Evolutionary conservation across 92 coral and sea anemone species (phyloP).

Genomic region (Umimayanthus kanabou): DNA sequence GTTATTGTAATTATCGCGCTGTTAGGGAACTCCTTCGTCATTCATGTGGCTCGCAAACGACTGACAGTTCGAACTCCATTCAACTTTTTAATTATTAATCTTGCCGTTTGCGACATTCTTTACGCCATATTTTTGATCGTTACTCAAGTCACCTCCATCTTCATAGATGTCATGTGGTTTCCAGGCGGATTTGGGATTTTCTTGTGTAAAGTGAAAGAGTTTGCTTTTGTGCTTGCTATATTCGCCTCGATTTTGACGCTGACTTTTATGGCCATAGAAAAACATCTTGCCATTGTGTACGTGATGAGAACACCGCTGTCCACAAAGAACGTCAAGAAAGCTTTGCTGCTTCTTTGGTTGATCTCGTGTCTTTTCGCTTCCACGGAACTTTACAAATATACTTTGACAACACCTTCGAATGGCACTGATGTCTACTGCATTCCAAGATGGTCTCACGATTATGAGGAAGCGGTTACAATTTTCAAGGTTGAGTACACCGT

Average conservation of each 20-base stretch:
- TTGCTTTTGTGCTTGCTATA: conserved; percentile 1
- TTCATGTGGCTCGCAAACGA: conserved; percentile 26
- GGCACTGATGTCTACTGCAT: neutral
- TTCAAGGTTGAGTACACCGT: conserved; percentile 15
- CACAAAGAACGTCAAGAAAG: conserved; percentile 25
- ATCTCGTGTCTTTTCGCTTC: conserved; percentile 21
- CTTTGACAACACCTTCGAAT: neutral
- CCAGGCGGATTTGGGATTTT: conserved; percentile 34
- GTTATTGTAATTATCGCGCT: neutral
- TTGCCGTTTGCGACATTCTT: conserved; percentile 27
- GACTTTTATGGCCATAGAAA: conserved; percentile 41
- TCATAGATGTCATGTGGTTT: neutral
- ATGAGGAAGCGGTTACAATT: neutral
- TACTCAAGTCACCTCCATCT: conserved; percentile 6
- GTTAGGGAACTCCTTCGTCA: conserved; percentile 21
- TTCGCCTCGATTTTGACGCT: conserved; percentile 20
- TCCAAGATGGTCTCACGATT: conserved; percentile 12
- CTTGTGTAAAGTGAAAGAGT: conserved; percentile 28
- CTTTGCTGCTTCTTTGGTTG: conserved; percentile 7
- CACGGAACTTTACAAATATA: conserved; percentile 18
- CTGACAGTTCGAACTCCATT: conserved; percentile 30
- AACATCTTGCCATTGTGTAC: conserved; percentile 34
- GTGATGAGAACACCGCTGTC: conserved; percentile 40
- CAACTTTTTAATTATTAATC: conserved; percentile 33
- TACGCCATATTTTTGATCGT: neutral